These are phyloP conservation scores for Dryobotodes eremita DNA, from an alignment of 2,888 invertebrate genomes.

Conservation along the genomic window DNA sequence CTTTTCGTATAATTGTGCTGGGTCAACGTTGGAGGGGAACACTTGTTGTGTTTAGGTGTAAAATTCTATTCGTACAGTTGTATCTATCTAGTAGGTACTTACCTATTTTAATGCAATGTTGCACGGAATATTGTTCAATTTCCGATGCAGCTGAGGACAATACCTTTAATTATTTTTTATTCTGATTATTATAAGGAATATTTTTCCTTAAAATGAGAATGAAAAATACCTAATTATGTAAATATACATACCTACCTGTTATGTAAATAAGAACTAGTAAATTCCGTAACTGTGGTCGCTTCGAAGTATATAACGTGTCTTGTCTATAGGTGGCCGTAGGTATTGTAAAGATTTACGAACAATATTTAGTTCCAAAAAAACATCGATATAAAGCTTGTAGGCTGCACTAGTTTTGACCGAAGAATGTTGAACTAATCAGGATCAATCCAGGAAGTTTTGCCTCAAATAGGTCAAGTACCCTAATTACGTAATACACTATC, in stretches of 20 bases:
- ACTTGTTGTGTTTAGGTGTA: slow-evolving; percentile 25
- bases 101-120: slow-evolving; percentile 1
- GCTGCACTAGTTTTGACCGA: neutral
- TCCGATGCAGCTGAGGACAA: neutral
- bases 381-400: neutral
- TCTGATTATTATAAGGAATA: neutral
- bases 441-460: neutral
- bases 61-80: slow-evolving; percentile 4
- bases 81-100: neutral
- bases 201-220: too few species aligned
- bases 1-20: slow-evolving; percentile 57
- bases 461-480: neutral
- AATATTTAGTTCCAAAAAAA: neutral
- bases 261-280: neutral
- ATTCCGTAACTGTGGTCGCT: neutral
- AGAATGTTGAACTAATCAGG: neutral
- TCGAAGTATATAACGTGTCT: neutral
- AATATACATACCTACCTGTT: too few species aligned
- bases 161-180: neutral
- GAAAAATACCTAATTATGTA: too few species aligned
- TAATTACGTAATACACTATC: too few species aligned
- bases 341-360: neutral
- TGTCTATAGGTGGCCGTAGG: too few species aligned
- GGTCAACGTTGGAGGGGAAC: slow-evolving; percentile 39
- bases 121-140: slow-evolving; percentile 7